These are phyloP conservation scores for Sisyra nigra DNA, from an alignment of 2,888 invertebrate species.

Conservation along the genomic window DNA sequence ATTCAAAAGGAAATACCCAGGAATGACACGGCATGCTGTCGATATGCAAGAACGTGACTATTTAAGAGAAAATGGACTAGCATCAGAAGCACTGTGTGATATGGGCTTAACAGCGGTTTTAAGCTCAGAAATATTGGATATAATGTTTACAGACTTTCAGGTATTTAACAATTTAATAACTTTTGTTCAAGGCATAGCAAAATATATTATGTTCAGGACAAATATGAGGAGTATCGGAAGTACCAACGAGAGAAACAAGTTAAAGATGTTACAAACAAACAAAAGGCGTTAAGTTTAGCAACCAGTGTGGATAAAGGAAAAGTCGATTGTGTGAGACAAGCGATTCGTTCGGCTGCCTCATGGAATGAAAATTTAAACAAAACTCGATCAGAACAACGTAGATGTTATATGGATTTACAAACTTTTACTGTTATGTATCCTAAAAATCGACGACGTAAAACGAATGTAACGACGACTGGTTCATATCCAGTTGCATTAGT, in stretches of 20 bases:
- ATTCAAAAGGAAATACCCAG: conserved; percentile 92
- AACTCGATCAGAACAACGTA: conserved; percentile 54
- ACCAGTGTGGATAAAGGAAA: conserved; percentile 32
- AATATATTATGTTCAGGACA: conserved; percentile 31
- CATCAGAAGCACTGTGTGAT: conserved; percentile 84
- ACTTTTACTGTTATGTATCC: conserved; percentile 75
- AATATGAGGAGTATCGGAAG: conserved; percentile 80
- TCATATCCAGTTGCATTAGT: conserved; percentile 85
- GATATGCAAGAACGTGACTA: conserved; percentile 86
- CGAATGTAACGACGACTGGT: conserved; percentile 36
- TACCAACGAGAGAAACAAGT: conserved; percentile 53
- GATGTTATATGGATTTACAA: conserved; percentile 83
- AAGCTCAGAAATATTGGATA: conserved; percentile 84
- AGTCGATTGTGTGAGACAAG: conserved; percentile 61
- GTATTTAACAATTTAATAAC: conserved; percentile 4
- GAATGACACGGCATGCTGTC: conserved; percentile 63
- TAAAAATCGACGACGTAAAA: conserved; percentile 27
- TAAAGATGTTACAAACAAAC: conserved; percentile 48
- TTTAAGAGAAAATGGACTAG: conserved; percentile 65
- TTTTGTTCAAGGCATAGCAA: background rate
- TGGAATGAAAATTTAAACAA: conserved; percentile 83
- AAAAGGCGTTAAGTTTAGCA: conserved; percentile 37
- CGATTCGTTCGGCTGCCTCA: conserved; percentile 69
- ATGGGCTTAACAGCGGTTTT: conserved; percentile 83
- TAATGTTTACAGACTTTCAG: conserved; percentile 90